Base-by-base conservation (phyloP, 2,888 invertebrate species). In the Cremastobaeus sp. region DNA sequence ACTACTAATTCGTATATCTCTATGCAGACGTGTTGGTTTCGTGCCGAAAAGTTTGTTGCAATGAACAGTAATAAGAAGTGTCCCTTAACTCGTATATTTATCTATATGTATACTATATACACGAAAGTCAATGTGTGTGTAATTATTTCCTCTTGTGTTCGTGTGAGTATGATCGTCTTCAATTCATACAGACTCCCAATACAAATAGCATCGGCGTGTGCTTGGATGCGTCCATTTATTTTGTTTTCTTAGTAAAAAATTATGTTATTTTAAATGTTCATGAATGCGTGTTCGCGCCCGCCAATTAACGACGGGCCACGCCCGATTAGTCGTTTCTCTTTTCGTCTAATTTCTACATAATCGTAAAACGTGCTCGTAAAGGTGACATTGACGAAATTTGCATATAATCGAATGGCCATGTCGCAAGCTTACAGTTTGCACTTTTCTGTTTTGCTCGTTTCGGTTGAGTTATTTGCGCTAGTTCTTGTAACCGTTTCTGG, bases 101-200 rank as follows among this genome's bases (percentile, higher is more conserved):
- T 59, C 18, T 68, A 68, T 68, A 59, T 72, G 41, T 76, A 65
- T 72, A 77, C 77, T 79, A 78, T 79, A 75, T 79, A 78, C 76
- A 79, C 70, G 76, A 77, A 77, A 75, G 74, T 77, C 74, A 50
- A 66, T 60, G 32, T 50, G 35, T 62, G 43, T 54, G 21, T 47
- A 17, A 41, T 12, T 25, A 32, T 43, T 32, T 48, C 32, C 39
- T n/a, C 57, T 50, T 47, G 15, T 14, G 2, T 32, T 52, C 14
- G 12, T 34, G 14, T 14, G 12, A 34, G 39, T 50, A 32, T 34
- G 25, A 34, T 68, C 30, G 21, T 48, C 15, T 11, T 54, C 47
- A 59, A 41, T 66, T 41, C 34, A 47, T 43, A 32, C 39, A 66
- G 48, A 72, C 39, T 60, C 66, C 12, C 52, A 54, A 59, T 66